A percentile compares a stretch with the other conserved stretches of the same genome.
Conservation (phyloP, 2,797 vertebrate genomes). For the Martes flavigula region DNA sequence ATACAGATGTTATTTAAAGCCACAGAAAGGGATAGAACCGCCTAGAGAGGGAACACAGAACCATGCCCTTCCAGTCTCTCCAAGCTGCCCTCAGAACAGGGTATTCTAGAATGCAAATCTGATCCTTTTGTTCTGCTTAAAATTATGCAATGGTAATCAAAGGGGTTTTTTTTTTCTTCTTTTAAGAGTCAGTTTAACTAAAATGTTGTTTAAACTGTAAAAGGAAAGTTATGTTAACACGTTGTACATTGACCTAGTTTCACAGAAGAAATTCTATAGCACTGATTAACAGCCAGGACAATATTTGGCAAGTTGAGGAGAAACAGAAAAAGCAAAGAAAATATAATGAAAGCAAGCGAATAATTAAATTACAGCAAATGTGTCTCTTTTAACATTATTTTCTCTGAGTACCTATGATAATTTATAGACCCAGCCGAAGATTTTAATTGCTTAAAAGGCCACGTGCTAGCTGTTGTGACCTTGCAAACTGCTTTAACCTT, state of each 20-base stretch:
- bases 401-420: slow-evolving; percentile 23
- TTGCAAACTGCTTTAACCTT: slow-evolving; percentile 40
- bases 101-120: neutral
- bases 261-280: slow-evolving; percentile 73
- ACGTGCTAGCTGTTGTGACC: neutral
- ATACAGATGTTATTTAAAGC: slow-evolving; percentile 52
- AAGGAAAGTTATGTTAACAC: slow-evolving; percentile 71
- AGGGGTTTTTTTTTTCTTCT: neutral
- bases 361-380: slow-evolving; percentile 74
- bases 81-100: neutral
- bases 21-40: neutral
- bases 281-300: slow-evolving; percentile 72
- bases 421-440: slow-evolving; percentile 7
- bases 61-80: neutral
- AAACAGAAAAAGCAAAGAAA: slow-evolving; percentile 60
- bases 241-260: slow-evolving; percentile 74
- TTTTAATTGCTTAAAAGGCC: slow-evolving; percentile 68
- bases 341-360: slow-evolving; percentile 63
- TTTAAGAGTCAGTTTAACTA: slow-evolving; percentile 58
- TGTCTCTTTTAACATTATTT: slow-evolving; percentile 58
- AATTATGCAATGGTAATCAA: slow-evolving; percentile 27
- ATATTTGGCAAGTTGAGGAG: slow-evolving; percentile 72
- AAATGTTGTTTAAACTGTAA: slow-evolving; percentile 66
- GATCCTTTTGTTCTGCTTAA: neutral
- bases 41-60: neutral